Evolutionary conservation across 2,888 invertebrate genomes (phyloP).

Genomic region (Amphipyra tragopoginis): DNA sequence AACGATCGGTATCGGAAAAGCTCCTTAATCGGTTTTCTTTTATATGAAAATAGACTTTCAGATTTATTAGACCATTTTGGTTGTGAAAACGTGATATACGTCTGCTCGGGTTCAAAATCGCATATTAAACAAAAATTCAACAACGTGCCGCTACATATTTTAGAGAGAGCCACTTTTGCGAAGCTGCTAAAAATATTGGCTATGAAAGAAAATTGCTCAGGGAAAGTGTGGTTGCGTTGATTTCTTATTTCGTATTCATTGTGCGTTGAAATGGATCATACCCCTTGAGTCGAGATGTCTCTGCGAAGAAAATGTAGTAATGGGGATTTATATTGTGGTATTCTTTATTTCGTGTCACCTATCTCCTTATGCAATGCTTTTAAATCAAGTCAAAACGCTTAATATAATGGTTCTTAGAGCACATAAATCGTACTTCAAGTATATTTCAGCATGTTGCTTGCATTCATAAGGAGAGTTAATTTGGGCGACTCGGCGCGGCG

Average conservation of each 20-base stretch:
- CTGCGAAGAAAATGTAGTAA: constrained; percentile 60
- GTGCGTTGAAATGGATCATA: constrained; percentile 83
- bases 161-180: constrained; percentile 71
- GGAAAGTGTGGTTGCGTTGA: constrained; percentile 84
- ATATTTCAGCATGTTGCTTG: constrained; percentile 72
- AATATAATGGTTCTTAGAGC: constrained; percentile 42
- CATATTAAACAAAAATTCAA: constrained; percentile 85
- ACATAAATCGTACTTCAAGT: constrained; percentile 66
- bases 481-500: constrained; percentile 73
- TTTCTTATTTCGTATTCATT: constrained; percentile 88
- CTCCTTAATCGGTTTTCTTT: constrained; percentile 90
- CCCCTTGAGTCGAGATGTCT: constrained; percentile 69
- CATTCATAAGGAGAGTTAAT: constrained; percentile 84
- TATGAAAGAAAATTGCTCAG: constrained; percentile 84
- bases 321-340: constrained; percentile 41
- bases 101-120: constrained; percentile 79
- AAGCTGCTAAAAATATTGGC: constrained; percentile 79
- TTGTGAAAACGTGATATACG: constrained; percentile 84
- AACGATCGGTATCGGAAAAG: constrained; percentile 88
- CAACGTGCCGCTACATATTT: constrained; percentile 81
- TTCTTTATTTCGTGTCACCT: constrained; percentile 19
- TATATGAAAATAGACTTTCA: constrained; percentile 89
- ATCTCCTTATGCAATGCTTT: constrained; percentile 12
- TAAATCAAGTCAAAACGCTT: constrained; percentile 11
- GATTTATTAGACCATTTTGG: constrained; percentile 87